A percentile compares a stretch with the other conserved stretches of the same genome.
These are phyloP conservation scores for Diaprepes abbreviatus DNA, from an alignment of 2,888 invertebrate species.

Conservation along the genomic window DNA sequence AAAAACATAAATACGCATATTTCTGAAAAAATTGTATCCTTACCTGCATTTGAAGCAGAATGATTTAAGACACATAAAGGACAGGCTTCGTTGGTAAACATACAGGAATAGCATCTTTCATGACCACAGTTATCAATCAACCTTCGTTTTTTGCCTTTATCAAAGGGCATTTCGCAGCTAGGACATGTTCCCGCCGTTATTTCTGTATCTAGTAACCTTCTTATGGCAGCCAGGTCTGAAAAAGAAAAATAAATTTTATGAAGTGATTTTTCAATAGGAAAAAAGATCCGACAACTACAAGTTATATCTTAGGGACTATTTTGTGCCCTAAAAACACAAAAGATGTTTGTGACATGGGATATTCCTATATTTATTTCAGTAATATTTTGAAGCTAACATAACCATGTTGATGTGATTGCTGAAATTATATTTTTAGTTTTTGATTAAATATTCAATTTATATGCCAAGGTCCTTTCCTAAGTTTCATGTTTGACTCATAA, in stretches of 20 bases:
- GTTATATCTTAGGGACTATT: background rate
- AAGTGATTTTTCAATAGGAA: no score
- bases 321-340: no score
- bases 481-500: no score
- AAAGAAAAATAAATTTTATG: slow-evolving; percentile 54
- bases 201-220: slow-evolving; percentile 80
- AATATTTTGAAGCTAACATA: no score
- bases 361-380: no score
- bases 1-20: no score
- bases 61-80: slow-evolving; percentile 76
- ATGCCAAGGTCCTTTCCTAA: no score
- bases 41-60: slow-evolving; percentile 34
- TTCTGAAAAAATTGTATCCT: no score
- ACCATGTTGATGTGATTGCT: no score
- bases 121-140: slow-evolving; percentile 96
- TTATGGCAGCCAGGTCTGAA: slow-evolving; percentile 87
- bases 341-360: no score
- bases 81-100: slow-evolving; percentile 93
- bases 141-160: slow-evolving; percentile 95
- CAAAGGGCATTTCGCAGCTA: slow-evolving; percentile 93
- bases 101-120: slow-evolving; percentile 94
- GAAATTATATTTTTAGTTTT: no score
- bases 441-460: no score
- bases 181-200: slow-evolving; percentile 71
- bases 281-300: background rate